Base-by-base conservation (phyloP, 1,140 invertebrate species). In the Epicauta chinensis region DNA sequence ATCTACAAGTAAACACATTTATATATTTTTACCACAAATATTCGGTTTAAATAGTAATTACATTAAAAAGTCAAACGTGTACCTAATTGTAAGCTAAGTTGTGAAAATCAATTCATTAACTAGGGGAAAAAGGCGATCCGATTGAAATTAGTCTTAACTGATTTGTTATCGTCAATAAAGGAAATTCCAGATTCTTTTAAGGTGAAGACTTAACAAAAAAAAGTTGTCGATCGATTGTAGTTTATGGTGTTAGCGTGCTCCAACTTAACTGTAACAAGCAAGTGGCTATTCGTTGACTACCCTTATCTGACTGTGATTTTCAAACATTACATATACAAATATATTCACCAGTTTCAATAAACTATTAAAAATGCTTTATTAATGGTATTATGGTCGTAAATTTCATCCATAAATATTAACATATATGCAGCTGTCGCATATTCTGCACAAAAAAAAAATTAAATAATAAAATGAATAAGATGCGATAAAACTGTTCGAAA, bases 21-120 rank as follows among this genome's bases (percentile, higher is more conserved):
- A 56, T 50, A 56, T 39, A 45, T 56, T 56, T 56, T 56, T 55
- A 45, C 51, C 1, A 23, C 7, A 3, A 23, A 7, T 23, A 53
- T 52, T 52, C 41, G 41, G 39, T 15, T 32, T 46, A 17, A 34
- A 52, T 48, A 56, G 51, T 56, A 56, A 42, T 42, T 51, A 23
- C 36, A 34, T 39, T 39, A 47, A 47, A 23, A 36, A 32, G 34
- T 23, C 34, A 17, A 36, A 47, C 45, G 36, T 46, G 36, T n/a
- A n/a, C n/a, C n/a, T n/a, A n/a, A n/a, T n/a, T n/a, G n/a, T n/a
- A n/a, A n/a, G n/a, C n/a, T n/a, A n/a, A n/a, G n/a, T 37, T 35
- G 13, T 7, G 34, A 47, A 37, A 16, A 37, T 38, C 38, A 34
- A 34, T 14, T 34, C 16, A 34, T 36, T 47, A 38, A 34, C 16